Conservation (phyloP, 2,797 vertebrate species). For the Labroides dimidiatus region DNA sequence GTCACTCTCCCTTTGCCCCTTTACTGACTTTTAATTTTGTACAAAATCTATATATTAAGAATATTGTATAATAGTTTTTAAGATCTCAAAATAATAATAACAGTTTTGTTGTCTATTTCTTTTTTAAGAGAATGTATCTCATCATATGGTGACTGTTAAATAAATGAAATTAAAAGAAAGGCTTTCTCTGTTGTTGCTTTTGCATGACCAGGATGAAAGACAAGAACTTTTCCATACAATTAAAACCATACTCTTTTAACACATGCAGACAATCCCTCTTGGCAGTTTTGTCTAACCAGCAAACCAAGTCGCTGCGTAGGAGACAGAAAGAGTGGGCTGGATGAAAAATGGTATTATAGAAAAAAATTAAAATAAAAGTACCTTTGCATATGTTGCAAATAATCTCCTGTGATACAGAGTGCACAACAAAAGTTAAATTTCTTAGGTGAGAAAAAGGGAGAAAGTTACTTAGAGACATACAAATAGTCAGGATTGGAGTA, state of each 20-base stretch:
- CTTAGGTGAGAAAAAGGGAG: constrained; percentile 16
- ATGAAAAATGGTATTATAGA: constrained; percentile 25
- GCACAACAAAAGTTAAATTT: constrained; percentile 38
- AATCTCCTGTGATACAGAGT: constrained; percentile 51
- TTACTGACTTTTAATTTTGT: constrained; percentile 86
- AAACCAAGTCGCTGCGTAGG: constrained; percentile 40
- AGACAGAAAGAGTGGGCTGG: constrained; percentile 39
- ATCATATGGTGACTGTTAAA: constrained; percentile 90
- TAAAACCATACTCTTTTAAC: constrained; percentile 31
- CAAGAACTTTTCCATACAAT: constrained; percentile 7
- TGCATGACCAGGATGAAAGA: constrained; percentile 2
- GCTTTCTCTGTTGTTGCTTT: constrained; percentile 2
- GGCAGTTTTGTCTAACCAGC: constrained; percentile 43
- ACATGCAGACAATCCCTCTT: constrained; percentile 32
- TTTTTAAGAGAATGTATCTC: constrained; percentile 90
- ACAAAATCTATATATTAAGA: constrained; percentile 89
- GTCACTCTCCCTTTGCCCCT: constrained; percentile 71
- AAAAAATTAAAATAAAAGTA: background rate
- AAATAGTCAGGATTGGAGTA: constrained; percentile 63
- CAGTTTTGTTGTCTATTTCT: constrained; percentile 86
- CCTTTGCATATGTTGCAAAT: constrained; percentile 32
- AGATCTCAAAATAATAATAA: constrained; percentile 82
- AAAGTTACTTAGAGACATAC: constrained; percentile 50
- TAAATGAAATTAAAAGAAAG: constrained; percentile 83
- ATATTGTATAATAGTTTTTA: constrained; percentile 90